phyloP scores from a whole-genome alignment of 2,797 vertebrate genomes.

The Gambusia yucatana region DNA sequence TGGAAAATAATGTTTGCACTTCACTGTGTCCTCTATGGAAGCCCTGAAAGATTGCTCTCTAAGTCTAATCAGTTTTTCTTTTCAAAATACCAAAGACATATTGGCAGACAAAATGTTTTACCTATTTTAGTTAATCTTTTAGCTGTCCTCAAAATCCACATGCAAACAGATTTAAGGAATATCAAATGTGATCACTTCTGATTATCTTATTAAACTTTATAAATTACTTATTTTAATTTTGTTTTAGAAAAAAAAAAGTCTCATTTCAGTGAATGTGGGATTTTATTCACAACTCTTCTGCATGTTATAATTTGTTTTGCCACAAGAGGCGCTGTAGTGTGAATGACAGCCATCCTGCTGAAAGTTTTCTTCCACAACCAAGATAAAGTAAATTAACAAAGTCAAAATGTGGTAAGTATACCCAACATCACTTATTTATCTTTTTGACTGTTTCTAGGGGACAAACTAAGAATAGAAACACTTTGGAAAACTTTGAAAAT shows the following conservation, averaged over 20 bases:
- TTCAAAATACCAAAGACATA: background rate
- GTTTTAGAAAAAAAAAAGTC: background rate
- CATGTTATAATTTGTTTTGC: background rate
- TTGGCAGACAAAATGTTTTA: background rate
- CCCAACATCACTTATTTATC: background rate
- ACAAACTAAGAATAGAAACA: background rate
- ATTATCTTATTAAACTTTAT: background rate
- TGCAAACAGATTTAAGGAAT: background rate
- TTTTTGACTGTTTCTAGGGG: background rate
- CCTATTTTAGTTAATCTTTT: background rate
- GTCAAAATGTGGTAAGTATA: background rate
- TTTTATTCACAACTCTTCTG: background rate
- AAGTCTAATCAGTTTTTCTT: background rate
- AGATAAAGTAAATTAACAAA: background rate
- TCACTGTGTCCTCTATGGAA: constrained; percentile 1
- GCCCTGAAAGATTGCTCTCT: background rate
- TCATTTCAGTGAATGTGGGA: background rate
- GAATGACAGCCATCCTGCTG: background rate
- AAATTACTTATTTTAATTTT: background rate
- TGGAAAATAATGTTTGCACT: background rate
- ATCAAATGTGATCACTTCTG: background rate
- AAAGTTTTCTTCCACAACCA: background rate
- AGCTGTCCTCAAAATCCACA: background rate
- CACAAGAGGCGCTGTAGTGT: background rate
- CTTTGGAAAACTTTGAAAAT: background rate